Percentiles rank a stretch among this genome's conserved stretches.
Evolutionary conservation across 2,113 vertebrate genomes (phyloP).

Genomic region (Mus musculus): GRCm39 chr3:133705501-133706000

Average conservation of each 20-base stretch:
- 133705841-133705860: neutral
- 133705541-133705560: neutral
- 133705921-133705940: constrained; percentile 51
- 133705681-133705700: constrained; percentile 25
- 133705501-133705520: constrained; percentile 28
- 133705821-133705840: neutral
- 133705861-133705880: constrained; percentile 68
- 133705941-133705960: constrained; percentile 71
- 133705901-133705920: constrained; percentile 40
- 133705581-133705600: constrained; percentile 33
- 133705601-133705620: neutral
- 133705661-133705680: neutral
- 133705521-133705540: neutral
- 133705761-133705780: constrained; percentile 3
- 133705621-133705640: neutral
- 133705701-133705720: neutral
- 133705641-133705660: constrained; percentile 1
- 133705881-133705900: constrained; percentile 68
- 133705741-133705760: constrained; percentile 13
- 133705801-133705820: constrained; percentile 23
- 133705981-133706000: constrained; percentile 77
- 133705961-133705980: constrained; percentile 73
- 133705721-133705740: constrained; percentile 20
- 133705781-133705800: neutral
- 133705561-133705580: neutral